phyloP scores from a whole-genome alignment of 2,797 vertebrate genomes.

The Enteromius treurensis region DNA sequence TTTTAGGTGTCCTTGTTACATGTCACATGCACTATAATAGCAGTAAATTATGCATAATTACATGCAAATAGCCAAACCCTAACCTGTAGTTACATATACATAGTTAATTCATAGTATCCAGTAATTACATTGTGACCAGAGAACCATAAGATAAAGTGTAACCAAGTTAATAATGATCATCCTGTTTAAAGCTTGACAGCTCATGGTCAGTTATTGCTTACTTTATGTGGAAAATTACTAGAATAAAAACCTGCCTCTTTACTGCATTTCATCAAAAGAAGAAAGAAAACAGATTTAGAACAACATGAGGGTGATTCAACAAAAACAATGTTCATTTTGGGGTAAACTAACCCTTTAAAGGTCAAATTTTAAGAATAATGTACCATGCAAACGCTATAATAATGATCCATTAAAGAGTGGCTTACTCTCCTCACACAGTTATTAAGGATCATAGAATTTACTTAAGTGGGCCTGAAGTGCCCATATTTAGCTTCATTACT shows the following conservation, averaged over 20 bases:
- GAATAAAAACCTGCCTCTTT: background rate
- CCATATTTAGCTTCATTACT: slow-evolving; percentile 58
- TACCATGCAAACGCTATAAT: background rate
- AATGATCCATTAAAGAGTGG: slow-evolving; percentile 8
- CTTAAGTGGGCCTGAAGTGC: slow-evolving; percentile 51
- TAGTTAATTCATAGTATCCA: too few relatives aligned
- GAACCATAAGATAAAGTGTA: too few relatives aligned
- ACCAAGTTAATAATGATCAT: too few relatives aligned
- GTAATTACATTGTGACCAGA: too few relatives aligned
- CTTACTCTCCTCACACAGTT: slow-evolving; percentile 5
- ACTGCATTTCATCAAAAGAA: background rate
- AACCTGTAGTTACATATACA: too few relatives aligned
- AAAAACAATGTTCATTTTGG: background rate
- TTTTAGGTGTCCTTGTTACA: too few relatives aligned
- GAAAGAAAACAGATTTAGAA: background rate
- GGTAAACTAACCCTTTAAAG: slow-evolving; percentile 10
- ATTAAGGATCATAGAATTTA: slow-evolving; percentile 23
- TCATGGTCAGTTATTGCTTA: background rate
- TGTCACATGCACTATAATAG: too few relatives aligned
- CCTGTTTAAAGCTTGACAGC: background rate
- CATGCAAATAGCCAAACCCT: too few relatives aligned
- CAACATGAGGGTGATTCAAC: background rate
- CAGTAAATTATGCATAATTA: too few relatives aligned
- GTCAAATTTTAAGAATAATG: slow-evolving; percentile 19
- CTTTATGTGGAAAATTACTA: background rate